Conservation (phyloP, 2,113 vertebrate genomes). For the Astur gentilis region DNA sequence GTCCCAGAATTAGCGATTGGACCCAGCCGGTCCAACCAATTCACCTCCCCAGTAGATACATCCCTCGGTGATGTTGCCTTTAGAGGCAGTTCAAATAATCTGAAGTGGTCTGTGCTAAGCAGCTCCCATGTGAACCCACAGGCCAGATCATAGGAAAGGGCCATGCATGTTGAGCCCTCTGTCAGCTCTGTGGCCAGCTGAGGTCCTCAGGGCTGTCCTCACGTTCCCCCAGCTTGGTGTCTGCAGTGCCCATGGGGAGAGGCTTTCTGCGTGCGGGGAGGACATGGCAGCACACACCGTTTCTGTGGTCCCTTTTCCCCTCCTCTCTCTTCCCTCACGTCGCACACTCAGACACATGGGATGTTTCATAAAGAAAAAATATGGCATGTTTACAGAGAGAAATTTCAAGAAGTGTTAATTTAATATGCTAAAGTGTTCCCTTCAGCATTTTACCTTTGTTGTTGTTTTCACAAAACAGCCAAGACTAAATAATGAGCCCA, state of each 20-base stretch:
- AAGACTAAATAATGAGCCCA: conserved; percentile 93
- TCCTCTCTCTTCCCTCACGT: conserved; percentile 4
- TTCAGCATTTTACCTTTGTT: conserved; percentile 82
- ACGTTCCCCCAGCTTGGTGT: accelerated
- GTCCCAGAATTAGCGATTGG: background rate
- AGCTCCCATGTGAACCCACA: accelerated
- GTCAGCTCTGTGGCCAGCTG: accelerated
- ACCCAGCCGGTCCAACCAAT: background rate
- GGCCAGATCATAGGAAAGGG: accelerated
- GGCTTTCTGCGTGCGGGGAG: background rate
- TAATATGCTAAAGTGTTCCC: conserved; percentile 82
- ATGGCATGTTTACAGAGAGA: conserved; percentile 78
- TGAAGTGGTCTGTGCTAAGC: accelerated
- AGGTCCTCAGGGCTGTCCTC: background rate
- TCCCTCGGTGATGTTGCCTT: background rate
- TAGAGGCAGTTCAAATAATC: background rate
- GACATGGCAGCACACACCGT: background rate
- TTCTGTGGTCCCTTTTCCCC: conserved; percentile 39
- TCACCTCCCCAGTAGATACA: background rate
- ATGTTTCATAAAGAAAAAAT: conserved; percentile 75
- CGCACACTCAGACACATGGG: conserved; percentile 11
- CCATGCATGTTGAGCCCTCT: accelerated
- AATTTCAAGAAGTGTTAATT: conserved; percentile 83
- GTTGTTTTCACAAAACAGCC: conserved; percentile 83
- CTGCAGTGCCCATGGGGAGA: accelerated